A percentile compares a stretch with the other conserved stretches of the same genome.
These are phyloP conservation scores for Murina feae DNA, from an alignment of 2,113 vertebrate genomes.

Conservation along the genomic window DNA sequence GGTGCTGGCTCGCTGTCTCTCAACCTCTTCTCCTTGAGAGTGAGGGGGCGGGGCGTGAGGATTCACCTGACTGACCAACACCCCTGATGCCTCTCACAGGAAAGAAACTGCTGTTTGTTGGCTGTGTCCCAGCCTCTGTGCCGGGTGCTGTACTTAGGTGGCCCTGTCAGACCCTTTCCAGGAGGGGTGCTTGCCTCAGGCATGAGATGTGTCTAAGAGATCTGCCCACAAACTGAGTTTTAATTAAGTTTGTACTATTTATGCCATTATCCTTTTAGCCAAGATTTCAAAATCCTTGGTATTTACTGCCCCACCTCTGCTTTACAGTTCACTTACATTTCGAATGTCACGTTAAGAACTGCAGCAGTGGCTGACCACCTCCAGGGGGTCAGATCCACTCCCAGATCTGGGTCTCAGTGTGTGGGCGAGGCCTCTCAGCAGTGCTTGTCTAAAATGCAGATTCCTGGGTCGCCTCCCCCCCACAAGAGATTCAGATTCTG, in stretches of 20 bases:
- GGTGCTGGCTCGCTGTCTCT: fast-evolving
- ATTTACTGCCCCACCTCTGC: background rate
- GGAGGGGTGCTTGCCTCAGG: background rate
- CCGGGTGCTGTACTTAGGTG: background rate
- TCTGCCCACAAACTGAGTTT: background rate
- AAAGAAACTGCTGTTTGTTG: background rate
- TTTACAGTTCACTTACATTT: background rate
- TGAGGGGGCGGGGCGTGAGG: background rate
- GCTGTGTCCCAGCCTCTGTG: background rate
- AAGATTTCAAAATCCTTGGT: background rate
- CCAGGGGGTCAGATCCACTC: background rate
- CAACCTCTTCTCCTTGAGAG: background rate
- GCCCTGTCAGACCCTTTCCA: background rate
- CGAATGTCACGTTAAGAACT: background rate
- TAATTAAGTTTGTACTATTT: background rate
- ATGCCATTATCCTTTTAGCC: background rate
- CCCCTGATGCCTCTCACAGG: background rate
- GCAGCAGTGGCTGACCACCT: background rate
- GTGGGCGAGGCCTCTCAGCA: background rate
- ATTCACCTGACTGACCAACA: background rate
- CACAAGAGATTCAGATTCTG: background rate
- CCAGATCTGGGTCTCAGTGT: background rate
- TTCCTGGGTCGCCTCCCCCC: background rate
- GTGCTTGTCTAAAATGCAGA: background rate
- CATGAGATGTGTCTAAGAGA: background rate